Base-by-base conservation (phyloP, 2,113 vertebrate genomes). In the Ammodytes marinus region DNA sequence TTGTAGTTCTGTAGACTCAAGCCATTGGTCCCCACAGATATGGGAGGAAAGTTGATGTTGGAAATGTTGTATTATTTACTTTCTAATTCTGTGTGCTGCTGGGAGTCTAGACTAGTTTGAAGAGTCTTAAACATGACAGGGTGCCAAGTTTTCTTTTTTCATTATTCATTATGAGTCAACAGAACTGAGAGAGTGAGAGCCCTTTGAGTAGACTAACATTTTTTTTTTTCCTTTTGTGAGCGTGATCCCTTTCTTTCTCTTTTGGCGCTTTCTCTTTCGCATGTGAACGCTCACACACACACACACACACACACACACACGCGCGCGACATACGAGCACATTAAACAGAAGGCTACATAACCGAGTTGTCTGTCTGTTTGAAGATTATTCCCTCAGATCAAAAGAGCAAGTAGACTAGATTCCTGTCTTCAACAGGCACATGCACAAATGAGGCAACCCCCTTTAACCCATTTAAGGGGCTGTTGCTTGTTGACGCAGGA, bases 361-460 rank as follows among this genome's bases (percentile, higher is more conserved):
- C 87, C 42, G 77, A 87, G 84, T 84, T 90, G 84, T 87, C 85
- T 86, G 79, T 82, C 79, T 86, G 89, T 90, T 92, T 90, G 87
- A 92, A 89, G 88, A 89, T 91, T 87, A 89, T 89, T 91, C 88
- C 82, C 79, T 74, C 60, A 86, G 92, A 94, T 94, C 91, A 94
- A 93, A 93, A 88, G 64, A 88, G 74, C 63, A 77, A 79, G 89
- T 54, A 75, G 75, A 87, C 81, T 74, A 78, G 87, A 89, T 89
- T 91, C 84, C 81, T 86, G 85, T 90, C 84, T 92, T 86, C 74
- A 76, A 84, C 85, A 59, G 80, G 86, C 83, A 72, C 65, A 85
- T 57, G 87, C 90, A 86, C 84, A 91, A 90, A 91, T 86, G 84
- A 92, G 78, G 83, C 86, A 67, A 50, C 70, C 81, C 82, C 67